Evolutionary conservation across 2,113 vertebrate genomes (phyloP).

Genomic region (Pachyramphus minor): DNA sequence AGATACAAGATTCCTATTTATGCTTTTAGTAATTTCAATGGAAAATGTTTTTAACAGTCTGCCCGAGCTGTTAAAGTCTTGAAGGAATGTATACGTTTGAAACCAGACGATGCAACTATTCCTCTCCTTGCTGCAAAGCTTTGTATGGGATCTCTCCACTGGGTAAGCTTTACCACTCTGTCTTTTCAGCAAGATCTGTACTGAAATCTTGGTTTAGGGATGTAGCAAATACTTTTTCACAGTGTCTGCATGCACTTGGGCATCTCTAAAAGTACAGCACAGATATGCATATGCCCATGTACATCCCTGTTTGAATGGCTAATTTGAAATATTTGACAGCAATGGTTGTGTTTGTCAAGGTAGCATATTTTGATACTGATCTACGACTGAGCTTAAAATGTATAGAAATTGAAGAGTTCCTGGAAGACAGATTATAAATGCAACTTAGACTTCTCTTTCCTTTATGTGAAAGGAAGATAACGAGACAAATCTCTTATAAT

Average conservation of each 20-base stretch:
- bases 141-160: conserved; percentile 95
- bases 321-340: not conserved
- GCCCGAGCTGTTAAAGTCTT: conserved; percentile 95
- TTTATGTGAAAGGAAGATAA: not conserved
- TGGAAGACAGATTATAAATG: not conserved
- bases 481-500: not conserved
- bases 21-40: conserved; percentile 27
- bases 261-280: not conserved
- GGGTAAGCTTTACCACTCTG: conserved; percentile 77
- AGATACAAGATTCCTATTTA: not conserved
- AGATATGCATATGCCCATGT: not conserved
- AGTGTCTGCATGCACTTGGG: not conserved
- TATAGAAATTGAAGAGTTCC: not conserved
- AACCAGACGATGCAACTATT: conserved; percentile 93
- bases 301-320: not conserved
- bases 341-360: not conserved
- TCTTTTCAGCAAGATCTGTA: not conserved
- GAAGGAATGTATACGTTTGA: conserved; percentile 94
- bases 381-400: not conserved
- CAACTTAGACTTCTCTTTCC: not conserved
- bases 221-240: not conserved
- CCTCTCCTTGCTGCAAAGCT: conserved; percentile 94
- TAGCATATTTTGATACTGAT: not conserved
- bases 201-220: not conserved
- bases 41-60: conserved; percentile 74